phyloP scores from a whole-genome alignment of 2,113 vertebrate genomes.

The Diadophis punctatus region DNA sequence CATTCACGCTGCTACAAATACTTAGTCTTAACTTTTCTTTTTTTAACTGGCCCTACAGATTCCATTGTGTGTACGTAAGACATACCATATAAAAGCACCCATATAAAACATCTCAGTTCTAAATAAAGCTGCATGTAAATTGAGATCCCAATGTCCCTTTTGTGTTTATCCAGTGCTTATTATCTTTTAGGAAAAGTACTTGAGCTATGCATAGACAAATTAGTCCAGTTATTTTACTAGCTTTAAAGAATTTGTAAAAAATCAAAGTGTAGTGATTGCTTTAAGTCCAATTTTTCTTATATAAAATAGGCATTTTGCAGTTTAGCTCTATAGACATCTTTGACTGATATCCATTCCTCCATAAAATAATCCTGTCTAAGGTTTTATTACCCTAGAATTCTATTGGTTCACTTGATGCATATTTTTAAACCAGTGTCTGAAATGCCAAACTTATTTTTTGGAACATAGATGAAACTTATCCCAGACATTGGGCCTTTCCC shows the following conservation, averaged over 20 bases:
- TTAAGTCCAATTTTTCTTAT: not conserved
- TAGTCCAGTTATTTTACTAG: not conserved
- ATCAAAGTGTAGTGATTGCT: not conserved
- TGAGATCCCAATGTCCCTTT: not conserved
- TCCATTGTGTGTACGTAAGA: not conserved
- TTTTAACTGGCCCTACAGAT: not conserved
- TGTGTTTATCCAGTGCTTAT: not conserved
- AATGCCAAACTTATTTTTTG: not conserved
- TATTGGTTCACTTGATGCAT: not conserved
- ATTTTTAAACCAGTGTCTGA: not conserved
- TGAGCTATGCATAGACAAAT: not conserved
- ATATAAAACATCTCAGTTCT: not conserved
- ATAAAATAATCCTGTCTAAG: not conserved
- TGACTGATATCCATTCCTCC: not conserved
- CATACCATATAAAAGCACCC: not conserved
- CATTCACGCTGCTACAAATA: not conserved
- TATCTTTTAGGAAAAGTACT: constrained; percentile 1
- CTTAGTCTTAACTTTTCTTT: not conserved
- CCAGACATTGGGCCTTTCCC: not conserved
- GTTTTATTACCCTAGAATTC: not conserved
- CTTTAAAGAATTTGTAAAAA: not conserved
- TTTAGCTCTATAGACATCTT: not conserved
- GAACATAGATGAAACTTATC: not conserved
- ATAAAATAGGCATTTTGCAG: not conserved
- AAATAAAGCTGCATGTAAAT: not conserved